Conservation (phyloP, 2,113 vertebrate genomes). For the Phaethon lepturus region DNA sequence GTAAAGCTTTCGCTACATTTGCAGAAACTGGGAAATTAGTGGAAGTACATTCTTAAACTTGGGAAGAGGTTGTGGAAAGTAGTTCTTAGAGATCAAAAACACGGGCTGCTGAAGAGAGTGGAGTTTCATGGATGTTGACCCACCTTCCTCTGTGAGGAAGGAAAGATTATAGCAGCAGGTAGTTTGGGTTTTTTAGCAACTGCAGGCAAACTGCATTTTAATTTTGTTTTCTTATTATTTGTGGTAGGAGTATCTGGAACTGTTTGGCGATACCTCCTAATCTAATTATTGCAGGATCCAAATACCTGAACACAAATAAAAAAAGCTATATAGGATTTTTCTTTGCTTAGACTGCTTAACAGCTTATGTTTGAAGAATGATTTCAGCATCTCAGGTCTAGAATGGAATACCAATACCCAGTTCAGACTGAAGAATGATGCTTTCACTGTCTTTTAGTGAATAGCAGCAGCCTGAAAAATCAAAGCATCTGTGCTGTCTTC, state of each 20-base stretch:
- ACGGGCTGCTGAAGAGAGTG: neutral
- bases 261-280: neutral
- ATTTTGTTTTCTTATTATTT: neutral
- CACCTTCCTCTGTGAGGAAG: neutral
- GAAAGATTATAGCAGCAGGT: neutral
- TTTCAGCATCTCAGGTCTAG: neutral
- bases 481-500: neutral
- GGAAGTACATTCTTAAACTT: neutral
- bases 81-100: neutral
- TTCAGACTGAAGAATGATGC: neutral
- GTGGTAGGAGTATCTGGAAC: neutral
- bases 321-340: neutral
- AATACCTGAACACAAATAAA: neutral
- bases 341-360: neutral
- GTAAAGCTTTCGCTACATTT: neutral
- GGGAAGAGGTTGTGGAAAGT: neutral
- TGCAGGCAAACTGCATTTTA: neutral
- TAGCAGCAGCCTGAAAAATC: constrained; percentile 7
- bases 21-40: neutral
- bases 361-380: neutral
- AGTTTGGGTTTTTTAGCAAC: neutral
- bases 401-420: constrained; percentile 3
- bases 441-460: neutral
- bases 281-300: neutral
- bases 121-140: neutral